Base-by-base conservation (phyloP, 2,888 invertebrate species). In the Digitonthophagus gazella region DNA sequence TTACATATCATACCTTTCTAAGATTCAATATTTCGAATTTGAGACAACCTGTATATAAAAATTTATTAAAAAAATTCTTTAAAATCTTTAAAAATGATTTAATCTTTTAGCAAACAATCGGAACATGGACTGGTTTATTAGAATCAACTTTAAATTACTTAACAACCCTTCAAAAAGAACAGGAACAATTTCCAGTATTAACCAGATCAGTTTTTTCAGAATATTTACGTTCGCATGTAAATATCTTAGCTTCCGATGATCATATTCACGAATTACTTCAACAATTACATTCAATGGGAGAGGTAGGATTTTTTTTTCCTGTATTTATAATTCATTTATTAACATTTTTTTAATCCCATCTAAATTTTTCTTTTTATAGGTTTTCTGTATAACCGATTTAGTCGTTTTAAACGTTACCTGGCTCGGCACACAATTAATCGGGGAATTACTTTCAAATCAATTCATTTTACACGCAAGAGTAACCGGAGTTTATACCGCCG, bases 401-500 rank as follows among this genome's bases (percentile, higher is more conserved):
- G 85, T 92, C 8, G 87, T 91, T 19, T 80, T 91, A 67, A 87
- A 85, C 75, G 87, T 91, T 1, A 85, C 86, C 69, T 92, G 91
- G 91, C 82, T 92, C 66, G 90, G 91, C 78, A 82, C 83, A 19
- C 87, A 88, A 73, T 84, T 92, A 15, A 83, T 92, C 65, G 91
- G 91, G 1, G 87, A 88, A 78, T 83, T 92, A 61, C 81, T 92
- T 67, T 88, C 85, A 69, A 83, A 83, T 58, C 87, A 86, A 66
- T 87, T 87, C 74, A 77, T 85, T 68, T 78, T 81, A 16, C 81
- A 83, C 66, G 85, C 86, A 28, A 83, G 89, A 44, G 85, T 87
- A 5, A 88, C 90, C 14, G 93, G 92, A 1, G 90, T 90, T 74
- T 92, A 91, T 79, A 88, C 90, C 1, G 82, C 87, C 8, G 91